Conservation (phyloP, 2,113 vertebrate genomes). For the Xenus cinereus region DNA sequence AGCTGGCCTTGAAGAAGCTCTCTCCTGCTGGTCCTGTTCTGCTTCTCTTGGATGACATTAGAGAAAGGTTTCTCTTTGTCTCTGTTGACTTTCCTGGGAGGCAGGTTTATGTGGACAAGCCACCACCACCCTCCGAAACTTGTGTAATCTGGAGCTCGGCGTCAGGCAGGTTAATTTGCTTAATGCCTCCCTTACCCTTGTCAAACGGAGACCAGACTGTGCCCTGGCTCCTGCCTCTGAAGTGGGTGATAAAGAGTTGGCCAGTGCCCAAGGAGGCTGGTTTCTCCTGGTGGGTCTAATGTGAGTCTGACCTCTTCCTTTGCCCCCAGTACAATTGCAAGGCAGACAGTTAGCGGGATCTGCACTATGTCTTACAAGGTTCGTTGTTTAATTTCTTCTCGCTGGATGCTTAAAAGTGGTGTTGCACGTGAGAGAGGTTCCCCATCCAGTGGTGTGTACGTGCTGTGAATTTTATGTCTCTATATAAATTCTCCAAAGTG, state of each 20-base stretch:
- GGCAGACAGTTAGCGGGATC: background rate
- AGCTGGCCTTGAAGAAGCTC: background rate
- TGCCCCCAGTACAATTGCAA: background rate
- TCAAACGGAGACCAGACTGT: background rate
- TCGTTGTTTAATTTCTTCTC: background rate
- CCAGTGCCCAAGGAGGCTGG: background rate
- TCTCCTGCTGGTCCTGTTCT: background rate
- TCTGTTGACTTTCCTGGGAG: background rate
- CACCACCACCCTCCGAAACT: background rate
- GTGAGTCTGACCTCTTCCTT: background rate
- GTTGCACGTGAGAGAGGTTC: background rate
- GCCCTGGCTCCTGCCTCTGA: background rate
- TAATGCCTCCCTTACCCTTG: background rate
- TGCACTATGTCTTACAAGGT: background rate
- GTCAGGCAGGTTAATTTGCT: background rate
- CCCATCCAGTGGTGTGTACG: background rate
- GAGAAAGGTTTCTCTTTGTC: background rate
- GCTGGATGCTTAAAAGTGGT: background rate
- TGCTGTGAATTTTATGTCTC: background rate
- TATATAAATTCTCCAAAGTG: background rate
- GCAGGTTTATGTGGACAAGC: background rate
- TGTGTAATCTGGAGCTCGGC: background rate
- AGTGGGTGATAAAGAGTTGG: background rate
- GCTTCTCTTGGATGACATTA: background rate
- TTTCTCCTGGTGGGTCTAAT: background rate